Percentiles rank a stretch among this genome's conserved stretches.
Evolutionary conservation across 2,888 invertebrate species (phyloP).

Genomic region (Podotricha telesiphe): DNA sequence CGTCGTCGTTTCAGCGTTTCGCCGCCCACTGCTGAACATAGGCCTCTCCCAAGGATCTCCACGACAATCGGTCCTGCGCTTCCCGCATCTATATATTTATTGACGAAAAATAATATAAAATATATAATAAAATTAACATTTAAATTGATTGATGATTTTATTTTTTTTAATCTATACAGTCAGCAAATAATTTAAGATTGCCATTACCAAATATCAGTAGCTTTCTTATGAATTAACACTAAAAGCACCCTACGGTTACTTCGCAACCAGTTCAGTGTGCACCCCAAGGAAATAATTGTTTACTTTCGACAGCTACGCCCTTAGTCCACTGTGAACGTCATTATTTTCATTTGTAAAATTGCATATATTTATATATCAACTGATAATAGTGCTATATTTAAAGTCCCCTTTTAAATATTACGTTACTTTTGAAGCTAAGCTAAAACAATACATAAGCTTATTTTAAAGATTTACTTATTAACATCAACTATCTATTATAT

Average conservation of each 20-base stretch:
- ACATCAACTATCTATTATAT: no score
- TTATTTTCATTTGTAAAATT: conserved; percentile 23
- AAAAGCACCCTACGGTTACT: conserved; percentile 61
- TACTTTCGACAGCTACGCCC: conserved; percentile 75
- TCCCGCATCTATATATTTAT: no score
- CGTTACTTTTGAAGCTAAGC: not conserved
- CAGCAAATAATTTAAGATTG: not conserved
- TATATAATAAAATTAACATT: no score
- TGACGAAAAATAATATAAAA: no score
- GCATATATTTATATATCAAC: conserved; percentile 23
- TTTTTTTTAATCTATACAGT: no score
- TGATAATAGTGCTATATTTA: not conserved
- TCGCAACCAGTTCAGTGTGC: conserved; percentile 59
- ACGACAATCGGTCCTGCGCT: no score
- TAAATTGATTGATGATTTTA: no score
- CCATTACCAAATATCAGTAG: conserved; percentile 45
- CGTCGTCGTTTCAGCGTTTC: no score
- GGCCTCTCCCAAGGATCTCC: no score
- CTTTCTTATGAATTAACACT: conserved; percentile 48
- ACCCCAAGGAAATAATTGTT: conserved; percentile 79
- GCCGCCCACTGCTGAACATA: no score
- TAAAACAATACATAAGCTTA: not conserved
- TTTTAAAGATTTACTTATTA: not conserved
- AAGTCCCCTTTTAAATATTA: not conserved
- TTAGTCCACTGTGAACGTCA: conserved; percentile 36